Conservation (phyloP, 2,888 invertebrate species). For the Polyploca ridens region DNA sequence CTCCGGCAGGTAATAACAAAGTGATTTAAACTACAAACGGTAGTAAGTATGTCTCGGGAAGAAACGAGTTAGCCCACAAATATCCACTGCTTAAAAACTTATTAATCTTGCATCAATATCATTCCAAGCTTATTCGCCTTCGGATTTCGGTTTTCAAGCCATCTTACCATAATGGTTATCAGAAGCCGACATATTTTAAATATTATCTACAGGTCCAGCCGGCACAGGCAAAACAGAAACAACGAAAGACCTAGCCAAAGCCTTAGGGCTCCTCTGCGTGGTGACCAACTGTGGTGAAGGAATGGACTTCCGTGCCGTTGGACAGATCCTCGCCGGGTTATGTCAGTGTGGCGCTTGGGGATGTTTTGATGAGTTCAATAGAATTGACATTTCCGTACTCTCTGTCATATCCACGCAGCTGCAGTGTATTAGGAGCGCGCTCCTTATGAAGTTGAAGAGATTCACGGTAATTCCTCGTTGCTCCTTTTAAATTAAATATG, state of each 20-base stretch:
- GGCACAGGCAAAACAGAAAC: constrained; percentile 97
- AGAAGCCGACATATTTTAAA: neutral
- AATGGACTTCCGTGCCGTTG: constrained; percentile 93
- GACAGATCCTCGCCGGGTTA: constrained; percentile 88
- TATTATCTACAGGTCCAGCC: constrained; percentile 84
- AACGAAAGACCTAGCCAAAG: constrained; percentile 95
- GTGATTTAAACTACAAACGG: neutral
- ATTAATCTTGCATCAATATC: neutral
- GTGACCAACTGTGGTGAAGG: constrained; percentile 97
- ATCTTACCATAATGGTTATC: neutral
- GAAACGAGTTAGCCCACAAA: no score
- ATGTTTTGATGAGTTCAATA: constrained; percentile 97
- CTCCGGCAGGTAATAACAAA: constrained; percentile 89
- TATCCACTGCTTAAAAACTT: no score
- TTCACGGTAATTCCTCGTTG: constrained; percentile 86
- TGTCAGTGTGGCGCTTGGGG: constrained; percentile 97
- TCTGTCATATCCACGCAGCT: constrained; percentile 97
- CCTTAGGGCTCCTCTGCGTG: constrained; percentile 91
- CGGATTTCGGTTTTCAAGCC: neutral
- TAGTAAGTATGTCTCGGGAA: no score
- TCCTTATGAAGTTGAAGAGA: constrained; percentile 89
- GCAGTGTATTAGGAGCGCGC: constrained; percentile 93
- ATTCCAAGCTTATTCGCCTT: neutral
- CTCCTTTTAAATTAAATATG: no score
- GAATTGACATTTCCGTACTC: constrained; percentile 95